Percentiles rank a stretch among this genome's conserved stretches.
Conservation (phyloP, 2,797 vertebrate genomes). For the Phalanger gymnotis region DNA sequence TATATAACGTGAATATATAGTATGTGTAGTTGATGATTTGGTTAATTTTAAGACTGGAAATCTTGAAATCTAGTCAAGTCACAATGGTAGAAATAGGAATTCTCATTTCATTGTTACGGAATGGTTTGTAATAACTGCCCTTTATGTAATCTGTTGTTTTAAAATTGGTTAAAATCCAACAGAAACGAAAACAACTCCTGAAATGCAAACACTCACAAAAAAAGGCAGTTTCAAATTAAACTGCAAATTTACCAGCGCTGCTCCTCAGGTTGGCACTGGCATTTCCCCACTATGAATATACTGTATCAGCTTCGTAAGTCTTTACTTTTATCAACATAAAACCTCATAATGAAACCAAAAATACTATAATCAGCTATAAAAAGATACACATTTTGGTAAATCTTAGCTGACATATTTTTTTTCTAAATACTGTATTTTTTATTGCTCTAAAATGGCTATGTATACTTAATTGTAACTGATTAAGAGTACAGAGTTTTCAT, state of each 20-base stretch:
- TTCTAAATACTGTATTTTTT: slow-evolving; percentile 20
- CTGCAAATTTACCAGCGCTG: slow-evolving; percentile 36
- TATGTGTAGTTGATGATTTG: neutral
- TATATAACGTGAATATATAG: neutral
- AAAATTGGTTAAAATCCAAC: slow-evolving; percentile 30
- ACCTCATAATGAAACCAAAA: slow-evolving; percentile 43
- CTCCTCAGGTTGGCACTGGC: neutral
- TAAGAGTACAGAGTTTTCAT: neutral
- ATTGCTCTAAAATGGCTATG: slow-evolving; percentile 23
- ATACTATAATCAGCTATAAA: slow-evolving; percentile 39
- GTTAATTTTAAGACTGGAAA: slow-evolving; percentile 38
- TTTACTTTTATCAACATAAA: slow-evolving; percentile 43
- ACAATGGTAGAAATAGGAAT: neutral
- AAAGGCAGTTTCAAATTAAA: slow-evolving; percentile 43
- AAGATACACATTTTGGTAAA: slow-evolving; percentile 43
- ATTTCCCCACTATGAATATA: slow-evolving; percentile 43
- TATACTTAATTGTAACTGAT: neutral
- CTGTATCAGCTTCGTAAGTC: slow-evolving; percentile 40
- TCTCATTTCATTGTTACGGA: neutral
- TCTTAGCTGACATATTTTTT: slow-evolving; percentile 12
- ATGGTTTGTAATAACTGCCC: neutral
- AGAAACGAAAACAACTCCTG: neutral
- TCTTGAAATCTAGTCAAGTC: slow-evolving; percentile 33
- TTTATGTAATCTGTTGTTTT: slow-evolving; percentile 7
- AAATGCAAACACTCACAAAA: neutral